Evolutionary conservation across 2,797 vertebrate species (phyloP).

Genomic region (Bryconaethiops microstoma): DNA sequence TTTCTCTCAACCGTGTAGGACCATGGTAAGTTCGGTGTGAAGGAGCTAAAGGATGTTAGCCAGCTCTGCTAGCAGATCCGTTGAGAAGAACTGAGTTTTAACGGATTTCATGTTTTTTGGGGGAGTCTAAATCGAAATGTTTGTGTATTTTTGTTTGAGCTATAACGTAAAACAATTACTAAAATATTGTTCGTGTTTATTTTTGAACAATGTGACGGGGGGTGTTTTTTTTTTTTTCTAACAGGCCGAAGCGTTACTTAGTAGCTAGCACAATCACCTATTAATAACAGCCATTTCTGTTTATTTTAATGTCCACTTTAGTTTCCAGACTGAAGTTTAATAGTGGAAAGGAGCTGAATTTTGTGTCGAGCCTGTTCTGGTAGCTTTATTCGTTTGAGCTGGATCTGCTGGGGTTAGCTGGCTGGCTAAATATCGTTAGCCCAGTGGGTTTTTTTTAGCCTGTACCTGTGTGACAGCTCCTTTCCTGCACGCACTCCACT

Average conservation of each 20-base stretch:
- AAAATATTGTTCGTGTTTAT: neutral
- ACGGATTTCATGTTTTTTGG: too few relatives aligned
- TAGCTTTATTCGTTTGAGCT: constrained; percentile 36
- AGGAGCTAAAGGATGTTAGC: constrained; percentile 49
- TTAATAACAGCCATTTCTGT: neutral
- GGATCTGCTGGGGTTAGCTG: neutral
- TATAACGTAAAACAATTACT: too few relatives aligned
- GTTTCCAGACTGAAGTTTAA: too few relatives aligned
- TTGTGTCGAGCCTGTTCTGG: neutral
- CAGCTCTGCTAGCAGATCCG: constrained; percentile 23
- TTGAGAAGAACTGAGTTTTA: neutral
- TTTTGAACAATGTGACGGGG: neutral
- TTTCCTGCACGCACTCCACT: constrained; percentile 14
- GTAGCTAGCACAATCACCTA: constrained; percentile 39
- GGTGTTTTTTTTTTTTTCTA: neutral
- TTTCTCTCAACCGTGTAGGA: constrained; percentile 55
- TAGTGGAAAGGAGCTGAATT: neutral
- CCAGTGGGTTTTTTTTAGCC: constrained; percentile 4
- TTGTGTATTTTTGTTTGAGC: constrained; percentile 2
- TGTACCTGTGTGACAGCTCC: constrained; percentile 76
- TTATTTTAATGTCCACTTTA: neutral
- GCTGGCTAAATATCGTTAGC: constrained; percentile 21
- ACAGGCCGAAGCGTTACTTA: constrained; percentile 32
- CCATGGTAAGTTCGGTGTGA: constrained; percentile 61
- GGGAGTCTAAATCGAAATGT: neutral